A percentile compares a stretch with the other conserved stretches of the same genome.
These are phyloP conservation scores for Porites lutea DNA, from an alignment of 64 coral and sea anemone genomes.

Conservation along the genomic window DNA sequence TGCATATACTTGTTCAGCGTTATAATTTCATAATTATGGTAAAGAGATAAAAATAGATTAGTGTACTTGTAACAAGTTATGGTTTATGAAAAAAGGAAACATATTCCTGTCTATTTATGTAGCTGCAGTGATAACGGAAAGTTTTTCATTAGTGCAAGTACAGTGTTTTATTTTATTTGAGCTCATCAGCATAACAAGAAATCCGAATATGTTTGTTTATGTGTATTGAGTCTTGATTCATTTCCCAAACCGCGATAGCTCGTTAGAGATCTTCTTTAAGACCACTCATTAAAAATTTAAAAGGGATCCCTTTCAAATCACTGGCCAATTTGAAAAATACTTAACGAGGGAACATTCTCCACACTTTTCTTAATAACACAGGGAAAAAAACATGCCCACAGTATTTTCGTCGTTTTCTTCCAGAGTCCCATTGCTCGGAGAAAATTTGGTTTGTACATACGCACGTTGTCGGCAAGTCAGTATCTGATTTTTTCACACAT, in stretches of 20 bases:
- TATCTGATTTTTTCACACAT: not conserved
- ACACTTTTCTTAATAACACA: not conserved
- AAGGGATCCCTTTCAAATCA: not conserved
- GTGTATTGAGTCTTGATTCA: not conserved
- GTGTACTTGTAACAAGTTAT: no score
- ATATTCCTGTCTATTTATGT: no score
- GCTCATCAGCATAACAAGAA: no score
- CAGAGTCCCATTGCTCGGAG: not conserved
- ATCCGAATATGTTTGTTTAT: not conserved
- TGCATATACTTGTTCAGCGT: no score
- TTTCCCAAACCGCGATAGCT: not conserved
- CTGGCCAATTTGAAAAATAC: not conserved
- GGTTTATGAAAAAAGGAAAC: no score
- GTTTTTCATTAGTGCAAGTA: no score
- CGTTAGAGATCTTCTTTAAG: constrained; percentile 12
- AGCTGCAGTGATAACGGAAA: no score
- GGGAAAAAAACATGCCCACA: not conserved
- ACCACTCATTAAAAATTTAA: constrained; percentile 33
- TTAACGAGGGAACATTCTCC: not conserved
- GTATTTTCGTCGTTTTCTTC: not conserved
- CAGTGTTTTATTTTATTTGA: no score
- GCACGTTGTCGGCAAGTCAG: not conserved
- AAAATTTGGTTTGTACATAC: not conserved
- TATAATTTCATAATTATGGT: no score
- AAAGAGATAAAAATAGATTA: no score